Percentiles rank a stretch among this genome's conserved stretches.
phyloP scores from a whole-genome alignment of 2,888 invertebrate genomes.

The Deilephila porcellus region DNA sequence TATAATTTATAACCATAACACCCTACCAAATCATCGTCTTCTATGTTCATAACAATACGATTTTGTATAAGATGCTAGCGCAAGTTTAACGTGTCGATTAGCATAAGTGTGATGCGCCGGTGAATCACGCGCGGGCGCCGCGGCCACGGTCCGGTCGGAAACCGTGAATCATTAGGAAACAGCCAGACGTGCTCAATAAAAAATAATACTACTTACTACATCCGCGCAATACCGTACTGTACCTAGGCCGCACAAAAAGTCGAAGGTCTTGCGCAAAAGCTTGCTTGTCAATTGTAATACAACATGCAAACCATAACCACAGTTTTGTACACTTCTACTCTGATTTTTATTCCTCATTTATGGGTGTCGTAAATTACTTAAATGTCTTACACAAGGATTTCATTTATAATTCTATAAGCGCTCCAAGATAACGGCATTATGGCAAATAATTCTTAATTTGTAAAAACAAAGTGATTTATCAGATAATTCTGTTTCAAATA shows the following conservation, averaged over 20 bases:
- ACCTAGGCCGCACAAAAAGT: neutral
- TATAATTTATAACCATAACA: neutral
- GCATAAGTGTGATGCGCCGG: conserved; percentile 34
- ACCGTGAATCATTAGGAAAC: conserved; percentile 46
- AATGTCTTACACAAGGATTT: too few species aligned
- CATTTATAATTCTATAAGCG: too few species aligned
- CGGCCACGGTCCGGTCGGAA: conserved; percentile 37
- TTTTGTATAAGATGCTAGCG: neutral
- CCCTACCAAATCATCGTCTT: neutral
- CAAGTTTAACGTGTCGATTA: conserved; percentile 39
- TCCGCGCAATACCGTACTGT: conserved; percentile 31
- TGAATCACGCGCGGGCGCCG: conserved; percentile 41
- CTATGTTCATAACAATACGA: neutral
- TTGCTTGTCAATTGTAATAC: too few species aligned
- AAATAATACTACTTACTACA: conserved; percentile 34
- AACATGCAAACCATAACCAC: too few species aligned
- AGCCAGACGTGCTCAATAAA: conserved; percentile 35
- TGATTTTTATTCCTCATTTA: too few species aligned
- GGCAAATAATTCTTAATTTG: too few species aligned
- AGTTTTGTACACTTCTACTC: too few species aligned
- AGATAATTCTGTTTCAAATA: too few species aligned
- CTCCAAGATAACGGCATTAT: too few species aligned
- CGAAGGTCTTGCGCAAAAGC: too few species aligned
- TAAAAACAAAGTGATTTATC: too few species aligned
- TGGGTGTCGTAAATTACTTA: too few species aligned